phyloP scores from a whole-genome alignment of 2,113 vertebrate species.

The Sturnus vulgaris region DNA sequence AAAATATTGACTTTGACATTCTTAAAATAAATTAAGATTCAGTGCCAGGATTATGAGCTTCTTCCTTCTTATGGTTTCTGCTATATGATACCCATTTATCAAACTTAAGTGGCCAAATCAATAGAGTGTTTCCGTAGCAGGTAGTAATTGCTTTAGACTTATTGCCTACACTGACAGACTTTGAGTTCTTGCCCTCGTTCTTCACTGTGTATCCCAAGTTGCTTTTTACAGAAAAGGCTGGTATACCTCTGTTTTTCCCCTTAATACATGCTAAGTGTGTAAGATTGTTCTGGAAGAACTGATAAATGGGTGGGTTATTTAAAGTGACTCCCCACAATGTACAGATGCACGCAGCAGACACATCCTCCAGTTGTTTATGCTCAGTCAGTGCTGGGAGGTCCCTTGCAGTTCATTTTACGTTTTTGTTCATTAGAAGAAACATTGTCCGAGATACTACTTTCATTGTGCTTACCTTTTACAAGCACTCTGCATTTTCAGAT shows the following conservation, averaged over 20 bases:
- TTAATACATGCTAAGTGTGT: not conserved
- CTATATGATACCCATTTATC: constrained; percentile 42
- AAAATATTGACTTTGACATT: not conserved
- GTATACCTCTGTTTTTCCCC: not conserved
- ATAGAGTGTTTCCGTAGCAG: constrained; percentile 44
- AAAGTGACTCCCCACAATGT: not conserved
- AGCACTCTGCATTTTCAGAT: constrained; percentile 12
- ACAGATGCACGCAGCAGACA: rapidly evolving
- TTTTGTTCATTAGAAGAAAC: not conserved
- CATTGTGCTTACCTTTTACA: not conserved
- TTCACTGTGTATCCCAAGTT: not conserved
- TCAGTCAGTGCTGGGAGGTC: not conserved
- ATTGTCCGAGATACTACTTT: not conserved
- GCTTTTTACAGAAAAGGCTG: not conserved
- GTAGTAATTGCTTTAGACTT: constrained; percentile 60
- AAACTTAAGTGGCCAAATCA: constrained; percentile 63
- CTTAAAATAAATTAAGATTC: constrained; percentile 31
- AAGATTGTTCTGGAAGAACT: not conserved
- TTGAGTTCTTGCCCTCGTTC: constrained; percentile 18
- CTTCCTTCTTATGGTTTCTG: not conserved
- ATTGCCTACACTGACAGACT: constrained; percentile 8
- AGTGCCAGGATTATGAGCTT: constrained; percentile 29
- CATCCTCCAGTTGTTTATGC: not conserved
- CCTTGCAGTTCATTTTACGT: not conserved
- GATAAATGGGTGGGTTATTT: not conserved